Evolutionary conservation across 2,888 invertebrate species (phyloP).

Genomic region (Leucoptera coffeella): DNA sequence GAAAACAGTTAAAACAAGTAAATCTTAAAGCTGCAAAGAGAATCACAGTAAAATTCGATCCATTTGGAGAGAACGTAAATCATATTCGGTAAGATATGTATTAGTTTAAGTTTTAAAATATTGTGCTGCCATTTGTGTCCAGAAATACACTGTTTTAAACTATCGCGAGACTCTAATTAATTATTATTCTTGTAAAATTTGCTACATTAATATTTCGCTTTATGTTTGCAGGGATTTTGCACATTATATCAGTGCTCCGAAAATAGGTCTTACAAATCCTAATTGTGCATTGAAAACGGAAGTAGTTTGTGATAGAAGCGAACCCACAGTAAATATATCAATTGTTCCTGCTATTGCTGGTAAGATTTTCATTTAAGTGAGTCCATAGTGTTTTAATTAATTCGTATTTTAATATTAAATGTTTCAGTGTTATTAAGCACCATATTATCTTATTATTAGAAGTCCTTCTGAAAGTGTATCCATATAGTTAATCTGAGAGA

Average conservation of each 20-base stretch:
- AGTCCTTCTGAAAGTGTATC: no score
- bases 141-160: no score
- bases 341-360: constrained; percentile 51
- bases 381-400: background rate
- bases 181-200: no score
- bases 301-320: constrained; percentile 71
- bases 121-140: background rate
- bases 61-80: constrained; percentile 67
- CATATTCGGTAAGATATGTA: constrained; percentile 46
- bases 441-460: no score
- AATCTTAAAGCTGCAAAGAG: constrained; percentile 75
- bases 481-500: no score
- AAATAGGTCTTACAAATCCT: constrained; percentile 65
- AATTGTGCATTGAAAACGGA: constrained; percentile 70
- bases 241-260: constrained; percentile 60
- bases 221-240: constrained; percentile 71
- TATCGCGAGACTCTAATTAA: no score
- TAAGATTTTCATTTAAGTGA: constrained; percentile 11
- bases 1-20: constrained; percentile 62
- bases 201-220: no score
- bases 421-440: background rate
- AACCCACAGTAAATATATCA: constrained; percentile 60
- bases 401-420: background rate
- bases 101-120: constrained; percentile 1
- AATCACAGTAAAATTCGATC: constrained; percentile 77